phyloP scores from a whole-genome alignment of 1,140 invertebrate species.

The Bombus pyrosoma region DNA sequence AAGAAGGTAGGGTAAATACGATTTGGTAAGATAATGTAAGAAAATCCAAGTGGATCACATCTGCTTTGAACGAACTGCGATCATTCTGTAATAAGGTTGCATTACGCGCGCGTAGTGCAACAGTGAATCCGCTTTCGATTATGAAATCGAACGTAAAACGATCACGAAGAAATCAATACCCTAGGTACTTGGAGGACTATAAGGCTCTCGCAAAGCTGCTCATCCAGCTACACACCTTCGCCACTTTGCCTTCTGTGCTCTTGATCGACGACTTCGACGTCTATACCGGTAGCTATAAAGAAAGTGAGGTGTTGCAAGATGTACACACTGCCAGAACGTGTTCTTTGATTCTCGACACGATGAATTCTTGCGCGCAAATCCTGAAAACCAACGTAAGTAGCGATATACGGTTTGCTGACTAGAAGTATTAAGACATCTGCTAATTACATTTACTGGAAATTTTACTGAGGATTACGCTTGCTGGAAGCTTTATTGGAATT shows the following conservation, averaged over 20 bases:
- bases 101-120: too few species aligned
- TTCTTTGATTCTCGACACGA: conserved; percentile 68
- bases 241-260: conserved; percentile 68
- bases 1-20: background rate
- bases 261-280: conserved; percentile 76
- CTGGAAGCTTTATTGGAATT: too few species aligned
- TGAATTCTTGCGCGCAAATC: conserved; percentile 69
- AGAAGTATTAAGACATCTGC: background rate
- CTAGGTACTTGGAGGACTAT: conserved; percentile 75
- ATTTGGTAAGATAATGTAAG: background rate
- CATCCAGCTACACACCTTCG: conserved; percentile 71
- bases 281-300: conserved; percentile 60
- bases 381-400: conserved; percentile 57
- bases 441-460: background rate
- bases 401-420: background rate
- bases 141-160: conserved; percentile 8
- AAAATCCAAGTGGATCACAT: background rate
- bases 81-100: background rate
- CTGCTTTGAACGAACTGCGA: background rate
- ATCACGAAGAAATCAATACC: conserved; percentile 28
- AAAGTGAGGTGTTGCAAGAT: conserved; percentile 52
- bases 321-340: conserved; percentile 69
- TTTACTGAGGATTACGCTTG: too few species aligned
- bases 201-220: conserved; percentile 69
- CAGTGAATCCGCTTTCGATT: background rate